Evolutionary conservation across 23 tunicate species (phyloP).

Genomic region (Ascidia mentula): DNA sequence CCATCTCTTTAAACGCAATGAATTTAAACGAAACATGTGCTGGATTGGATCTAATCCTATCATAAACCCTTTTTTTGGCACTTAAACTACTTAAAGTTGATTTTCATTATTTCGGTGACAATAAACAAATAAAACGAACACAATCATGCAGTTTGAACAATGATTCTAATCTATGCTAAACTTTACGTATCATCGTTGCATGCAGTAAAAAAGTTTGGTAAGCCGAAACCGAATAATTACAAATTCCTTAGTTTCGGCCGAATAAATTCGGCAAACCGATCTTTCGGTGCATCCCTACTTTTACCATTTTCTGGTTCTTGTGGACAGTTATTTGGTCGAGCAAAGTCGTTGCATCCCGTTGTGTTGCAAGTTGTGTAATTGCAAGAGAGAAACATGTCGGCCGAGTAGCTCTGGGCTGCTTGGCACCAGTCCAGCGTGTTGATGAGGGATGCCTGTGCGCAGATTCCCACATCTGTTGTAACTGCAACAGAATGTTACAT

Average conservation of each 20-base stretch:
- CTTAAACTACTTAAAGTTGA: no score
- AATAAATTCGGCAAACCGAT: neutral
- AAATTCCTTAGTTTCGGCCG: no score
- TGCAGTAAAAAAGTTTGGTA: no score
- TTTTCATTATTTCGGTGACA: no score
- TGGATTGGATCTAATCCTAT: no score
- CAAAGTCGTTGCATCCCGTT: neutral
- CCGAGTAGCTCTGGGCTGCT: neutral
- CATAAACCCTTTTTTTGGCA: no score
- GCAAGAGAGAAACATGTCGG: neutral
- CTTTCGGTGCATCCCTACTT: neutral
- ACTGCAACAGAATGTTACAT: neutral
- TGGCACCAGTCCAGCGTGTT: neutral
- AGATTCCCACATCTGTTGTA: neutral
- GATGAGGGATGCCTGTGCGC: neutral
- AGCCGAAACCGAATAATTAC: no score
- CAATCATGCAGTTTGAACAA: no score
- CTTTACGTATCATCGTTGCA: neutral
- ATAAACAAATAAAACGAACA: no score
- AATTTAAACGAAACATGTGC: no score
- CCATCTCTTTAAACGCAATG: no score
- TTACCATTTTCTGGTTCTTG: neutral
- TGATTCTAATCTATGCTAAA: neutral
- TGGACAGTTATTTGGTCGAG: neutral
- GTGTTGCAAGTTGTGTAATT: neutral